phyloP scores from a whole-genome alignment of 2,797 vertebrate genomes.

The Hapalemur alaotrensis region DNA sequence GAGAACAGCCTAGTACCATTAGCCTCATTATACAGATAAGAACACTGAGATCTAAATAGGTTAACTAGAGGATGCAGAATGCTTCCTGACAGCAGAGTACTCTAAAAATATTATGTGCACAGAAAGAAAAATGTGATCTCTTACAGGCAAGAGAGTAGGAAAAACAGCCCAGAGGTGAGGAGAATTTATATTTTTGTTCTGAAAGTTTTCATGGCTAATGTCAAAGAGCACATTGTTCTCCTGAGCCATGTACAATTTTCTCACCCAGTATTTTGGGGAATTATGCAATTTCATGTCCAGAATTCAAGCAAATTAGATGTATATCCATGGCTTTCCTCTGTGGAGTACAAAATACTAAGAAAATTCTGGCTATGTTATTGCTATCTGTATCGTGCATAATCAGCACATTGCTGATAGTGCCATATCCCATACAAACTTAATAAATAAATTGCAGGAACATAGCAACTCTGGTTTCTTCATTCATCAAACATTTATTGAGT shows the following conservation, averaged over 20 bases:
- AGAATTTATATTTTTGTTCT: conserved; percentile 63
- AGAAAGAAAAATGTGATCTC: conserved; percentile 46
- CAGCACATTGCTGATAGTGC: background rate
- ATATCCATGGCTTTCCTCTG: conserved; percentile 11
- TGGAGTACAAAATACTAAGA: conserved; percentile 7
- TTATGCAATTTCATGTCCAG: conserved; percentile 45
- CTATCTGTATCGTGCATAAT: background rate
- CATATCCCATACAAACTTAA: background rate
- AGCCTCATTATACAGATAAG: conserved; percentile 67
- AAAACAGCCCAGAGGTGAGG: conserved; percentile 14
- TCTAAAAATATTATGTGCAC: conserved; percentile 54
- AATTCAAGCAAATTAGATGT: conserved; percentile 47
- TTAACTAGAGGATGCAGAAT: conserved; percentile 58
- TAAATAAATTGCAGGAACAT: conserved; percentile 26
- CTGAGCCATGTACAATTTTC: conserved; percentile 45
- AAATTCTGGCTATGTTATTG: conserved; percentile 19
- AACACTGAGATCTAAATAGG: conserved; percentile 66
- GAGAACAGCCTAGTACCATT: conserved; percentile 56
- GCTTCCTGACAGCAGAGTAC: background rate
- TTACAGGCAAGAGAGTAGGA: background rate
- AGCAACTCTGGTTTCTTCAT: background rate
- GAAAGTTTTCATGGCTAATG: conserved; percentile 55
- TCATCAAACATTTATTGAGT: background rate
- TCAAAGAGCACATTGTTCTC: conserved; percentile 66
- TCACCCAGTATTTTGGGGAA: conserved; percentile 45